Evolutionary conservation across 2,797 vertebrate genomes (phyloP).

Genomic region (Megaceryle alcyon): DNA sequence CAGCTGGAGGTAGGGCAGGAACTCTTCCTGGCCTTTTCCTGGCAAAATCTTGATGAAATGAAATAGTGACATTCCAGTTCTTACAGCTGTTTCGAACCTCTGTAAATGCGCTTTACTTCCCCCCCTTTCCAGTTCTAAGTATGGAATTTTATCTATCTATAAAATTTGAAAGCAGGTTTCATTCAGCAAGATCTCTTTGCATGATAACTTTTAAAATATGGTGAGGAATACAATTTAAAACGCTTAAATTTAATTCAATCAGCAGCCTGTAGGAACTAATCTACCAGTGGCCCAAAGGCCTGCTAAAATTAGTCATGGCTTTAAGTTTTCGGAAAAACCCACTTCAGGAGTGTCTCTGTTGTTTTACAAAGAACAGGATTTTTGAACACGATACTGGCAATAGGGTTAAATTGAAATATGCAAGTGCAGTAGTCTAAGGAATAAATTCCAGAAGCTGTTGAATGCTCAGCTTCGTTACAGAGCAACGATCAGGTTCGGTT

Average conservation of each 20-base stretch:
- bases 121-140: not conserved
- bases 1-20: not conserved
- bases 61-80: not conserved
- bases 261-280: constrained; percentile 11
- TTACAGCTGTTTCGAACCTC: not conserved
- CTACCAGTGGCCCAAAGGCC: not conserved
- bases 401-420: constrained; percentile 56
- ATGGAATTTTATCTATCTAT: constrained; percentile 35
- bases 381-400: not conserved
- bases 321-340: not conserved
- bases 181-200: not conserved
- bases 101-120: not conserved
- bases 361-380: not conserved
- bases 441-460: constrained; percentile 60
- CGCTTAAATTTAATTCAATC: not conserved
- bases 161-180: constrained; percentile 20
- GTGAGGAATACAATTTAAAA: not conserved
- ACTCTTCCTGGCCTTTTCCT: not conserved
- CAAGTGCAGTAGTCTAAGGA: constrained; percentile 51
- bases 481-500: not conserved
- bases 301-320: constrained; percentile 18
- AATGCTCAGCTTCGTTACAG: constrained; percentile 32
- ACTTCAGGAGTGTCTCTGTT: not conserved
- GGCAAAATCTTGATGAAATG: not conserved
- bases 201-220: not conserved